Percentiles rank a stretch among this genome's conserved stretches.
Conservation (phyloP, 2,113 vertebrate genomes). For the Xiphorhynchus elegans region DNA sequence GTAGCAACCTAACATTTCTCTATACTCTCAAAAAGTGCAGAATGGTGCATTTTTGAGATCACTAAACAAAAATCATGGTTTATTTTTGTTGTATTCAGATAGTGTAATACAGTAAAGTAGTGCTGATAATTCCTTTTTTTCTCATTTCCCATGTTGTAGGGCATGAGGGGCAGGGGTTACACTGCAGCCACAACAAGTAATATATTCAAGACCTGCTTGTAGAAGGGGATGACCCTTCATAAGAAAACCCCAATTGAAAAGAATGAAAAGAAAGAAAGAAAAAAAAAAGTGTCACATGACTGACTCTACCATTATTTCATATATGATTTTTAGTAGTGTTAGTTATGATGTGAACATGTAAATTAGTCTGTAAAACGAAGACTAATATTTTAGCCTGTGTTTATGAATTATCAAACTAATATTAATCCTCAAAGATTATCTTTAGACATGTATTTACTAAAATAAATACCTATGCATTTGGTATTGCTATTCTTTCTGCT, state of each 20-base stretch:
- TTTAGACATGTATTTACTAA: background rate
- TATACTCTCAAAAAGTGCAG: background rate
- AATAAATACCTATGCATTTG: background rate
- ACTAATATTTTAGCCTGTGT: background rate
- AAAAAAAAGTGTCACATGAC: background rate
- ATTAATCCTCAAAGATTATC: background rate
- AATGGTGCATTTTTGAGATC: background rate
- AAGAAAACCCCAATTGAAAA: background rate
- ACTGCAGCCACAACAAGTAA: background rate
- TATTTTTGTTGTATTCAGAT: background rate
- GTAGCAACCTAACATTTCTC: background rate
- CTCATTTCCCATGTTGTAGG: accelerated
- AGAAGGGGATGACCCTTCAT: background rate
- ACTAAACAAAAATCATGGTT: background rate
- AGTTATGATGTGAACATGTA: background rate
- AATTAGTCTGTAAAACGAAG: background rate
- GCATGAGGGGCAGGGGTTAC: accelerated
- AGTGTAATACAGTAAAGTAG: background rate
- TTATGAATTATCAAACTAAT: background rate
- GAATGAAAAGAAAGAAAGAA: background rate
- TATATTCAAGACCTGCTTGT: background rate
- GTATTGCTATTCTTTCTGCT: background rate
- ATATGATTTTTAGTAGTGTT: background rate
- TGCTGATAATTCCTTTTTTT: background rate
- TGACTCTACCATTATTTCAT: background rate